phyloP scores from a whole-genome alignment of 1,140 invertebrate genomes.

The Leptopilina clavipes region DNA sequence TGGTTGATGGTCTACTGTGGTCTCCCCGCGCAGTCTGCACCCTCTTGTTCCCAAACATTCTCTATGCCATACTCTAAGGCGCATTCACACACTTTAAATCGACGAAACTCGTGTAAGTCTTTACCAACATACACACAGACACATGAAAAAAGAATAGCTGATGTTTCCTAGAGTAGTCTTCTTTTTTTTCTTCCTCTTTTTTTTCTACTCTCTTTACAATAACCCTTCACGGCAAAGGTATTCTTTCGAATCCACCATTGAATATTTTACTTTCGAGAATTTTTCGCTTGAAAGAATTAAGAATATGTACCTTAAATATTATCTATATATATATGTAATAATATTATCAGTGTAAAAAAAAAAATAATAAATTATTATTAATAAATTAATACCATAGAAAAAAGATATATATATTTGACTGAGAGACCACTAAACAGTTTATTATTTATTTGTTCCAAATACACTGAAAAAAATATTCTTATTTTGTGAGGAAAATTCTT shows the following conservation, averaged over 20 bases:
- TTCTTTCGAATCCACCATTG: neutral
- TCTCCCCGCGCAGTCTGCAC: conserved; percentile 45
- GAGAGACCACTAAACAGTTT: too few relatives aligned
- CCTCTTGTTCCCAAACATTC: conserved; percentile 47
- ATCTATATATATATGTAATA: neutral
- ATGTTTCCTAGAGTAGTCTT: conserved; percentile 25
- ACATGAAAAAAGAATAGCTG: conserved; percentile 11
- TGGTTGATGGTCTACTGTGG: conserved; percentile 20
- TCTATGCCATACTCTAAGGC: conserved; percentile 43
- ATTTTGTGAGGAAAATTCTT: too few relatives aligned
- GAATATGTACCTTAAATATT: neutral
- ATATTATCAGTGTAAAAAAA: neutral
- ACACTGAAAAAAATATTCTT: too few relatives aligned
- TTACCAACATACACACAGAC: neutral
- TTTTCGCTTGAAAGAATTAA: neutral
- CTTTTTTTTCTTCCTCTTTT: neutral
- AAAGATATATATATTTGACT: too few relatives aligned
- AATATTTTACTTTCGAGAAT: neutral
- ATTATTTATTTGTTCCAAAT: too few relatives aligned
- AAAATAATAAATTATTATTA: too few relatives aligned
- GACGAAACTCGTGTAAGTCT: conserved; percentile 37
- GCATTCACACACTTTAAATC: conserved; percentile 57
- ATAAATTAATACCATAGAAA: too few relatives aligned
- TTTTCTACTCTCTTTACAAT: neutral
- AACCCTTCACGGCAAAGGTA: neutral